Conservation (phyloP, 2,797 vertebrate genomes). For the Acanthurus tractus region DNA sequence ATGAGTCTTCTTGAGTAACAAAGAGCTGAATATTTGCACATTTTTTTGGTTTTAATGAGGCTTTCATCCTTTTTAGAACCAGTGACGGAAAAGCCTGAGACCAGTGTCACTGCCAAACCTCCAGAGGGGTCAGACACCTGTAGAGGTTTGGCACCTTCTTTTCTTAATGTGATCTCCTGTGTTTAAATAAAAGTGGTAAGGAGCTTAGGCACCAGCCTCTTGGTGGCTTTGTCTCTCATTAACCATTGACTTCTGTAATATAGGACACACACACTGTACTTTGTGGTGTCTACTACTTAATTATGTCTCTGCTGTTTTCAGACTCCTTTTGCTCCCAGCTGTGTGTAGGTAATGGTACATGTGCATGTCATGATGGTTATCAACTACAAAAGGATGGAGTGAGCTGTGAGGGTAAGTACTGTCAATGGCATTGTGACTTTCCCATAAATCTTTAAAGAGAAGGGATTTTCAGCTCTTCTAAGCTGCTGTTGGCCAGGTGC, state of each 20-base stretch:
- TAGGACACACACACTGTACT: conserved; percentile 6
- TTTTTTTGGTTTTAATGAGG: conserved; percentile 5
- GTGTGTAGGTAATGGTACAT: conserved; percentile 87
- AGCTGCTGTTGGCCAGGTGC: not conserved
- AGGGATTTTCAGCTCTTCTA: no score
- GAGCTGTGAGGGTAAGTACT: conserved; percentile 89
- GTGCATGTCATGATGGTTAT: conserved; percentile 90
- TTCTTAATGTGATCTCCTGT: conserved; percentile 12
- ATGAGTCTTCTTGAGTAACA: not conserved
- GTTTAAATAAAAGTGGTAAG: conserved; percentile 6
- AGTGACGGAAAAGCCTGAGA: conserved; percentile 4
- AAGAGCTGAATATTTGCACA: not conserved
- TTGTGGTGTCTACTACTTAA: not conserved
- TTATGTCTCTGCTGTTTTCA: conserved; percentile 55
- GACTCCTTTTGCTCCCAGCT: conserved; percentile 90
- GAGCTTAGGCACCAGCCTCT: not conserved
- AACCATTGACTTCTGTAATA: conserved; percentile 9
- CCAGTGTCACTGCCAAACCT: conserved; percentile 18
- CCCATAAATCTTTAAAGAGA: not conserved
- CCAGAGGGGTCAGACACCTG: conserved; percentile 79
- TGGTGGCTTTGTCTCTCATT: conserved; percentile 1
- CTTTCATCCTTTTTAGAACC: conserved; percentile 12
- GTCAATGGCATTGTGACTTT: not conserved
- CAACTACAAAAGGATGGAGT: conserved; percentile 87
- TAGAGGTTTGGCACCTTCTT: conserved; percentile 81